Percentiles rank a stretch among this genome's conserved stretches.
Evolutionary conservation across 2,888 invertebrate species (phyloP).

Genomic region (Aricia artaxerxes): DNA sequence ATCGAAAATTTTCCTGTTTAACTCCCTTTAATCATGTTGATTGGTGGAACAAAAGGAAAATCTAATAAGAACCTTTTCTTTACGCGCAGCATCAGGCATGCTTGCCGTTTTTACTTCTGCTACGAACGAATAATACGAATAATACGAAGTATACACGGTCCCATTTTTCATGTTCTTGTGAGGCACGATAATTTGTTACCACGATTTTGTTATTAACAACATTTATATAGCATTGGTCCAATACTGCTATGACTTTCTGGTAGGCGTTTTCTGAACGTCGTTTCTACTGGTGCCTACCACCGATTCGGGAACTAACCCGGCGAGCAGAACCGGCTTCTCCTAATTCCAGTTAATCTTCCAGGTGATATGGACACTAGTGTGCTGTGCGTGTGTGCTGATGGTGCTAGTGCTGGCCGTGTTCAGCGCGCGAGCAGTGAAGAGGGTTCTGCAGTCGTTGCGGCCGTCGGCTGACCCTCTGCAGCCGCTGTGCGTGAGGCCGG

Average conservation of each 20-base stretch:
- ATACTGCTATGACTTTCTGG: too few species aligned
- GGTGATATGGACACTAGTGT: conserved; percentile 60
- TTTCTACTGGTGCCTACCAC: too few species aligned
- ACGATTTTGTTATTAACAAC: too few species aligned
- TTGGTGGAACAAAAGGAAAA: background rate
- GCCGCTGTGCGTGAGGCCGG: conserved; percentile 55
- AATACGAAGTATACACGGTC: too few species aligned
- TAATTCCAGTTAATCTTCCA: conserved; percentile 38
- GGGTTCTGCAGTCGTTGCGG: conserved; percentile 58
- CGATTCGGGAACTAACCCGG: background rate
- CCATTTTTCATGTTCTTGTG: too few species aligned
- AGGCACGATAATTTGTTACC: too few species aligned
- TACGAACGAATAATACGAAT: too few species aligned
- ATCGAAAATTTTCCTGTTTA: background rate
- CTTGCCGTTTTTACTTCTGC: background rate
- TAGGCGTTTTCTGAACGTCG: too few species aligned
- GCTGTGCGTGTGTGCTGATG: conserved; percentile 55
- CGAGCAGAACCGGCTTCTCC: background rate
- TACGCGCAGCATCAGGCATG: too few species aligned
- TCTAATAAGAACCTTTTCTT: background rate
- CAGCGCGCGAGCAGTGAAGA: conserved; percentile 59
- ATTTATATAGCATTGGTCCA: too few species aligned
- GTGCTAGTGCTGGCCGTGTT: conserved; percentile 54
- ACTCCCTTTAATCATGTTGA: background rate
- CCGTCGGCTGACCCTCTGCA: conserved; percentile 59